Base-by-base conservation (phyloP, 2,888 invertebrate species). In the Thysanoteuthis rhombus region DNA sequence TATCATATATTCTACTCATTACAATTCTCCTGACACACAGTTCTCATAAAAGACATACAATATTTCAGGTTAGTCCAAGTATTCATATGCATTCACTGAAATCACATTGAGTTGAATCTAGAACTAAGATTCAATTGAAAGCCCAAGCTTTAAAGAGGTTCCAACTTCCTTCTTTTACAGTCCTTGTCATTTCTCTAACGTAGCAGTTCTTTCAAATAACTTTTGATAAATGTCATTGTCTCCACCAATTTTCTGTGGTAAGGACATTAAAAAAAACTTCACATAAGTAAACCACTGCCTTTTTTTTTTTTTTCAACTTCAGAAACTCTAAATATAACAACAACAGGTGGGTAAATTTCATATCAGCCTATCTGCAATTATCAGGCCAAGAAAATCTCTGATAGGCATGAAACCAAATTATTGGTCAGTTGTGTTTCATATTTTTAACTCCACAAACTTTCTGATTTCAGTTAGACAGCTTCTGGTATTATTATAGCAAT, bases 161-260 rank as follows among this genome's bases (percentile, higher is more conserved):
- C n/a, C n/a, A 75, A 75, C n/a, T 75, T n/a, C 75, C n/a, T 75
- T 75, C 75, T 75, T 75, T n/a, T 75, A 75, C 75, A 75, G 25
- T 75, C 75, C n/a, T 75, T 75, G n/a, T 75, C 75, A 75, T 75
- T 75, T 75, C n/a, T n/a, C 75, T 75, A 75, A 75, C 75, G n/a
- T 75, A 75, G n/a, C 12, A n/a, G n/a, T 75, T n/a, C n/a, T 36
- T 36, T 75, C 36, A 75, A 75, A n/a, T n/a, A 75, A 75, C 75
- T n/a, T 75, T n/a, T 36, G 19, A 75, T n/a, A n/a, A 75, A 16
- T n/a, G 16, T 75, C n/a, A n/a, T 75, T n/a, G 75, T 75, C 19
- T n/a, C 75, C n/a, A 75, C 36, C 75, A 36, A 36, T 36, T 75
- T 75, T 75, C 3, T 36, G 36, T 75, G 75, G 75, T n/a, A 75